Evolutionary conservation across 2,113 vertebrate species (phyloP), one percentile per base, ranked within the genome.

Genomic region (Python bivittatus): DNA sequence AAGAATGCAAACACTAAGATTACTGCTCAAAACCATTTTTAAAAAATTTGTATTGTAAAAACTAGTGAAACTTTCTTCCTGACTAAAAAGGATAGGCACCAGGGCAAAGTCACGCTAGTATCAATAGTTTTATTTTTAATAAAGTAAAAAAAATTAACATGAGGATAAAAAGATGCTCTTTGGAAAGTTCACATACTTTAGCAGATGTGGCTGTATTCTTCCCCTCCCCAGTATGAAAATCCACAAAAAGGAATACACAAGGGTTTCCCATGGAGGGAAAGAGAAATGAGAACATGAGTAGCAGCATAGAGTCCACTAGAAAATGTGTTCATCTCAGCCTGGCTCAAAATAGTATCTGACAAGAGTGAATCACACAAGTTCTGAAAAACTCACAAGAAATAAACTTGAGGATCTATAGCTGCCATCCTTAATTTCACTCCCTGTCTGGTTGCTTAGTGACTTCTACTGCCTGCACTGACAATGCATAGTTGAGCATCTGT

Each of bases 371-470:
- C 97, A 97, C 94, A 96, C 0, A 0, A 97, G 91, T 97, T 96
- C 95, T 96, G 93, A 97, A 97, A 98, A 97, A 97, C 93, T 97
- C 96, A 95, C 92, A 96, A 96, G 96, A 97, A 97, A 97, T 96
- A 97, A 96, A 95, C 93, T 89, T 94, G 95, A 94, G 97, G 97
- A 98, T 98, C 97, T 92, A 97, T 97, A 98, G 96, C 96, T 98
- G 97, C 97, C 96, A 97, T 96, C 95, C 93, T 97, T 96, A 96
- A 91, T 97, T 97, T 97, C 92, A 93, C 92, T 97, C 96, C 92
- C 93, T 97, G 96, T 95, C 96, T 97, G 93, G 93, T 92, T 93
- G 84, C 94, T 94, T 97, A 97, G 96, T 97, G 97, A 98, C 97
- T 97, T 96, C 96, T 96, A 91, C 94, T 97, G 96, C 88, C 91